phyloP scores from a whole-genome alignment of 2,113 vertebrate species.

The human (Homo sapiens) region GRCh38 chr9:135140001-135140500 shows the following conservation, averaged over 20 bases:
- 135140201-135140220: not conserved
- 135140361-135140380: not conserved
- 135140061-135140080: not conserved
- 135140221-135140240: too few species aligned
- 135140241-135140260: not conserved
- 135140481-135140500: too few species aligned
- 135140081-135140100: not conserved
- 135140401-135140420: too few species aligned
- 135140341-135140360: not conserved
- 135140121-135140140: not conserved
- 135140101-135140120: not conserved
- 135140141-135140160: too few species aligned
- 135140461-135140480: rapidly evolving
- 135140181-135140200: not conserved
- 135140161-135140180: not conserved
- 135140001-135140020: not conserved
- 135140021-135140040: not conserved
- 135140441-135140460: not conserved
- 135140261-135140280: not conserved
- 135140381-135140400: too few species aligned
- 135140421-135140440: too few species aligned
- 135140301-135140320: not conserved
- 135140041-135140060: not conserved
- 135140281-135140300: not conserved
- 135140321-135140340: not conserved